Conservation (phyloP, 2,797 vertebrate species). For the Allobates femoralis region DNA sequence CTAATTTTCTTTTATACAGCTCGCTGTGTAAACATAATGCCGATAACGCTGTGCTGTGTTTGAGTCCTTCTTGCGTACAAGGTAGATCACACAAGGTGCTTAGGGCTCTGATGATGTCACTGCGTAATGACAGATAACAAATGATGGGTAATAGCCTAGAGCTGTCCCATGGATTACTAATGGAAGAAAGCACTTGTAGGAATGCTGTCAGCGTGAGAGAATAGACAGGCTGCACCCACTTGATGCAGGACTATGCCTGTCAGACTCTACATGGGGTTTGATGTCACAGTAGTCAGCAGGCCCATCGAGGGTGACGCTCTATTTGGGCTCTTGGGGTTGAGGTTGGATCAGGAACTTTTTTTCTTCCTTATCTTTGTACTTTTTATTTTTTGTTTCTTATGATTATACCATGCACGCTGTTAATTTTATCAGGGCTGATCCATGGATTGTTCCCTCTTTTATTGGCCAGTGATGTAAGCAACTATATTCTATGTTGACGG, state of each 20-base stretch:
- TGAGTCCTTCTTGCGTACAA: not conserved
- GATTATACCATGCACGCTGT: not conserved
- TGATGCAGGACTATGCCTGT: not conserved
- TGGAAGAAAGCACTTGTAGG: not conserved
- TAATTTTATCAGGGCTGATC: not conserved
- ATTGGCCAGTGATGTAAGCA: not conserved
- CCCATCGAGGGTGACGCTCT: not conserved
- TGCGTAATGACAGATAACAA: not conserved
- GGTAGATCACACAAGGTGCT: not conserved
- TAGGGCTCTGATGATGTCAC: not conserved
- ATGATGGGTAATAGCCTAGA: not conserved
- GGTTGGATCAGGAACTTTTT: not conserved
- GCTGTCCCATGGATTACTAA: not conserved
- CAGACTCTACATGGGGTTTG: not conserved
- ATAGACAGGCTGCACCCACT: not conserved
- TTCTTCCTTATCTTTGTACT: not conserved
- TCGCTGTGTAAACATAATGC: not conserved
- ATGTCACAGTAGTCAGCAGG: not conserved
- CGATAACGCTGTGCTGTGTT: not conserved
- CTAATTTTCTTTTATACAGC: too few relatives aligned
- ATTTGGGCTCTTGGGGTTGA: too few relatives aligned
- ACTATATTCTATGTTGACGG: not conserved
- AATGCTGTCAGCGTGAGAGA: not conserved
- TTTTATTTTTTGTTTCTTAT: not conserved
- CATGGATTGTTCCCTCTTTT: not conserved